Conservation (phyloP, 2,797 vertebrate species). For the Cyprinodon diabolis region DNA sequence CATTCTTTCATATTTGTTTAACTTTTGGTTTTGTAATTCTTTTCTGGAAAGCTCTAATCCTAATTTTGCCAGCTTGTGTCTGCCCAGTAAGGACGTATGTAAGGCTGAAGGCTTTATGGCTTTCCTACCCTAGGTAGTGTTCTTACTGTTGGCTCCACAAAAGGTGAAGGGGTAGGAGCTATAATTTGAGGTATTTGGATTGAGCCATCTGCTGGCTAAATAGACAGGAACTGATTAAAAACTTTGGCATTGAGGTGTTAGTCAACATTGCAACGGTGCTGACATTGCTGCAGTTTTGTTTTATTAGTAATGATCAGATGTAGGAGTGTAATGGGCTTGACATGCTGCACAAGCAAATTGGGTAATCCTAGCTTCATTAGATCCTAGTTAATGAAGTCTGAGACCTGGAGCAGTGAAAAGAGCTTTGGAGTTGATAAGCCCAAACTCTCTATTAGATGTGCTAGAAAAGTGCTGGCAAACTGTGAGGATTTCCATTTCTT, state of each 20-base stretch:
- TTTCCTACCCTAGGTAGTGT: too few species aligned
- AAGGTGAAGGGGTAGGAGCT: too few species aligned
- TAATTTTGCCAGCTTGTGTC: too few species aligned
- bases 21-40: too few species aligned
- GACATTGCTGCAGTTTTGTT: conserved; percentile 39
- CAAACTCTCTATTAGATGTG: conserved; percentile 16
- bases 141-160: too few species aligned
- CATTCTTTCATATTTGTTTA: too few species aligned
- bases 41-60: too few species aligned
- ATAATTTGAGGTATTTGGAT: too few species aligned
- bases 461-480: conserved; percentile 15
- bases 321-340: conserved; percentile 37
- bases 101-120: too few species aligned
- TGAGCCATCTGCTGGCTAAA: neutral
- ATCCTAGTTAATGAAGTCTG: conserved; percentile 31
- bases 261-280: conserved; percentile 8
- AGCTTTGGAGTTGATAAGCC: conserved; percentile 17
- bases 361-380: conserved; percentile 36
- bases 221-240: conserved; percentile 17
- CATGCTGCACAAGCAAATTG: conserved; percentile 41
- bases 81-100: too few species aligned
- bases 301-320: conserved; percentile 41
- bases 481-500: neutral
- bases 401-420: conserved; percentile 20
- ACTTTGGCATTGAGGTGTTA: neutral